Base-by-base conservation (phyloP, 37 sponge, comb jelly and placozoan genomes). In the Haliclona indistincta region DNA sequence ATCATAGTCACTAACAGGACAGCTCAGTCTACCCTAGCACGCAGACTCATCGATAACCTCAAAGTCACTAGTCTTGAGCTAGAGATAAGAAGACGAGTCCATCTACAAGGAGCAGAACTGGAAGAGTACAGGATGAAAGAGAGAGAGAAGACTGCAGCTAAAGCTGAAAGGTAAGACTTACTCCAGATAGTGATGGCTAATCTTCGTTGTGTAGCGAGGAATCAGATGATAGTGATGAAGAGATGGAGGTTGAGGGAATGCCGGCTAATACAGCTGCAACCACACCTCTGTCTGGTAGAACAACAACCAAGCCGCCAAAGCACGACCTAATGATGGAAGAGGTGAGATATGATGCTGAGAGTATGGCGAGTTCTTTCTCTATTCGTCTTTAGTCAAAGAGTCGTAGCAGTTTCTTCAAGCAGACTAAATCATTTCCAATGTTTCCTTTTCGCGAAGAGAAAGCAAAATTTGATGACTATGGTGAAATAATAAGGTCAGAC, bases 391-490 rank as follows among this genome's bases (percentile, higher is more conserved):
- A 83, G 84, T 67, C 66, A 1, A 83, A 83, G 41, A 60, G 74
- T n/a, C 38, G 75, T 36, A 84, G 79, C 63, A 84, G 80, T 63
- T 95, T 95, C 79, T 97, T 97, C 94, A 97, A 97, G 54, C 88
- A 84, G 68, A 64, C 90, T 54, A 98, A 90, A 71, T 84, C 81
- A 1, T 89, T 73, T 63, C 97, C 94, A 38, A 95, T 99, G 94
- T 99, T 81, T 65, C 94, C 91, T n/a, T 91, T 76, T 55, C 44
- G 79, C 23, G 99, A 95, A 47, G 90, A 91, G 45, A 90, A 87
- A 76, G 36, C 76, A 13, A 88, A 81, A 38, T 99, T 91, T 82
- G 99, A 99, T 64, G 99, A 95, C 19, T 99, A 99, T 80, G 99
- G 99, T 41, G 97, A 99, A 56, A 45, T 88, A 45, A 93, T 99